Percentiles rank a stretch among this genome's conserved stretches.
phyloP scores from a whole-genome alignment of 2,797 vertebrate species.

The Artibeus lituratus region DNA sequence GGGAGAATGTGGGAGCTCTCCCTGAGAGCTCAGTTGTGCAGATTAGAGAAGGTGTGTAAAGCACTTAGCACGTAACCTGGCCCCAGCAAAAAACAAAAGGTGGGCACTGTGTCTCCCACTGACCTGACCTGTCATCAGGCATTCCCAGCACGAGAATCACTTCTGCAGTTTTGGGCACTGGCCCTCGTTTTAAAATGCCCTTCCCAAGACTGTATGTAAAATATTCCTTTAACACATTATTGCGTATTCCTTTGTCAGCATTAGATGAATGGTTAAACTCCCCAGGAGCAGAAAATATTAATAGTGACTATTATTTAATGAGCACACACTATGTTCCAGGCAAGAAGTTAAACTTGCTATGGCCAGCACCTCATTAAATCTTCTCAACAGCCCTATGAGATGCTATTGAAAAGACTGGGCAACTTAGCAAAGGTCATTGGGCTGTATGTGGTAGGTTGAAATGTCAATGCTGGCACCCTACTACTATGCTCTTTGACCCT shows the following conservation, averaged over 20 bases:
- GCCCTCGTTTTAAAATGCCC: background rate
- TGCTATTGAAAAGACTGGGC: background rate
- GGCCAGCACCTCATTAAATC: background rate
- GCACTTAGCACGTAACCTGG: background rate
- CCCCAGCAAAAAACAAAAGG: background rate
- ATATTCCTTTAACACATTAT: background rate
- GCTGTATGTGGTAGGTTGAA: background rate
- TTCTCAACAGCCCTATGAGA: background rate
- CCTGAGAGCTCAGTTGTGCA: background rate
- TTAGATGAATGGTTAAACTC: background rate
- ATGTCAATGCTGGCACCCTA: background rate
- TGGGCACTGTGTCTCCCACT: background rate
- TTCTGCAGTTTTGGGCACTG: background rate
- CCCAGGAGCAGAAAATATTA: background rate
- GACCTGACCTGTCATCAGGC: background rate
- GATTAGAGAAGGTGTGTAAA: background rate
- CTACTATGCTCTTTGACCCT: background rate
- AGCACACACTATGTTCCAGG: background rate
- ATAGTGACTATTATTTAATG: background rate
- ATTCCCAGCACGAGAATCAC: background rate
- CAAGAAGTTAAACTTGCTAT: background rate
- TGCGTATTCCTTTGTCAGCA: background rate
- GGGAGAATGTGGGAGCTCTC: background rate
- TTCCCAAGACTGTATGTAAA: background rate
- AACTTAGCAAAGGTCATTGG: background rate